phyloP scores from a whole-genome alignment of 1,140 invertebrate species.

The Charaxes varanes region DNA sequence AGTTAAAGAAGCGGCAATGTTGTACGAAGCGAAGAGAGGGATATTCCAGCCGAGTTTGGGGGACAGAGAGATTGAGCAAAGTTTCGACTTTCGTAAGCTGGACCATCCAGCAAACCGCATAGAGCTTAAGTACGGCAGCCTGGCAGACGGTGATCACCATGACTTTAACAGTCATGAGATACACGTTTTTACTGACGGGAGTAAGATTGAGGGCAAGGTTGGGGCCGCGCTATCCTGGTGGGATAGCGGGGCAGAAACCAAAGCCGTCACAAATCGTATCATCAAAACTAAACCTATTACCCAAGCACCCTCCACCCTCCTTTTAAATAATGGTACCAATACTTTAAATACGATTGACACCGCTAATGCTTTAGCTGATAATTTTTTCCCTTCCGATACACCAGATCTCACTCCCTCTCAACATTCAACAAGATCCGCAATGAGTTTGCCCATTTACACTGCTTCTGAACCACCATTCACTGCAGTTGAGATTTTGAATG shows the following conservation, averaged over 20 bases:
- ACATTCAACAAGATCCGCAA: background rate
- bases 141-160: conserved; percentile 2
- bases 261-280: conserved; percentile 14
- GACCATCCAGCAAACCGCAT: conserved; percentile 11
- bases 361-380: conserved; percentile 13
- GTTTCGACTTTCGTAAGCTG: background rate
- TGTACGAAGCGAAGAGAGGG: conserved; percentile 19
- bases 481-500: conserved; percentile 10
- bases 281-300: conserved; percentile 4
- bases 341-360: conserved; percentile 13
- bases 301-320: conserved; percentile 11
- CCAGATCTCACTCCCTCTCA: background rate
- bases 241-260: conserved; percentile 4
- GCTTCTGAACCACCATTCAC: conserved; percentile 10
- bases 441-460: background rate
- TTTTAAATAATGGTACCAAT: background rate
- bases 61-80: conserved; percentile 15
- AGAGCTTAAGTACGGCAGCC: background rate
- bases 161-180: background rate
- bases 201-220: conserved; percentile 12
- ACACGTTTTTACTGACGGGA: conserved; percentile 10
- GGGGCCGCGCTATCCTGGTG: conserved; percentile 13
- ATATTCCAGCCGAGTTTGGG: background rate
- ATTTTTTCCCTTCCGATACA: conserved; percentile 22
- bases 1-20: conserved; percentile 15